Evolutionary conservation across 2,888 invertebrate genomes (phyloP).

Genomic region (Agrochola macilenta): DNA sequence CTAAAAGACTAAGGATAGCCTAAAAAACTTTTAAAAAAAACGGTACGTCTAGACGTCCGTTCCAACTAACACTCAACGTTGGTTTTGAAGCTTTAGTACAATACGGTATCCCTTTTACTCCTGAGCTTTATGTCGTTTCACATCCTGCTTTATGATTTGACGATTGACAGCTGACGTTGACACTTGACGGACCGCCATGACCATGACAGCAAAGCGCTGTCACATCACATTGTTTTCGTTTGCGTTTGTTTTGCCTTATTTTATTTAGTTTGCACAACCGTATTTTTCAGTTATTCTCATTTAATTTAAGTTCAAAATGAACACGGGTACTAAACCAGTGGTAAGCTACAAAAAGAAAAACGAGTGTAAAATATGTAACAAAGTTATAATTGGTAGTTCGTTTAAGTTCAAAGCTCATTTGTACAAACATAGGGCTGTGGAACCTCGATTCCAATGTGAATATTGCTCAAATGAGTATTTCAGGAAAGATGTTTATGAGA

Average conservation of each 20-base stretch:
- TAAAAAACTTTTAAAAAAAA: background rate
- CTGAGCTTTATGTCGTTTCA: rapidly evolving
- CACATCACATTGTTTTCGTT: conserved; percentile 32
- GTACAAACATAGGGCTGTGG: conserved; percentile 75
- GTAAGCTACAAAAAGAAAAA: conserved; percentile 56
- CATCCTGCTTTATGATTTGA: conserved; percentile 1
- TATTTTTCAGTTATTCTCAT: conserved; percentile 40
- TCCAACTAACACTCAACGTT: background rate
- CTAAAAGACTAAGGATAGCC: background rate
- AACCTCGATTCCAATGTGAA: conserved; percentile 74
- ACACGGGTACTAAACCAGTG: conserved; percentile 51
- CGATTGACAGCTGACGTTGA: conserved; percentile 20
- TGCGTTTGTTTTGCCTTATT: conserved; percentile 42
- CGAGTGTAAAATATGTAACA: conserved; percentile 74
- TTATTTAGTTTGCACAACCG: conserved; percentile 23
- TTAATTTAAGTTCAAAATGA: conserved; percentile 51
- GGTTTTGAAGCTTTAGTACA: background rate
- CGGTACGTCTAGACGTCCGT: background rate
- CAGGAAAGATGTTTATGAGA: conserved; percentile 74
- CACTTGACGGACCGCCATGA: background rate
- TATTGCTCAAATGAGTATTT: conserved; percentile 77
- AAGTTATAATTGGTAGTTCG: conserved; percentile 69
- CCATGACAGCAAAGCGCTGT: conserved; percentile 5
- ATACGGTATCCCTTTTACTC: background rate
- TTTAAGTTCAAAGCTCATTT: conserved; percentile 74